Evolutionary conservation across 2,797 vertebrate genomes (phyloP).

Genomic region (Pogonophryne albipinna): DNA sequence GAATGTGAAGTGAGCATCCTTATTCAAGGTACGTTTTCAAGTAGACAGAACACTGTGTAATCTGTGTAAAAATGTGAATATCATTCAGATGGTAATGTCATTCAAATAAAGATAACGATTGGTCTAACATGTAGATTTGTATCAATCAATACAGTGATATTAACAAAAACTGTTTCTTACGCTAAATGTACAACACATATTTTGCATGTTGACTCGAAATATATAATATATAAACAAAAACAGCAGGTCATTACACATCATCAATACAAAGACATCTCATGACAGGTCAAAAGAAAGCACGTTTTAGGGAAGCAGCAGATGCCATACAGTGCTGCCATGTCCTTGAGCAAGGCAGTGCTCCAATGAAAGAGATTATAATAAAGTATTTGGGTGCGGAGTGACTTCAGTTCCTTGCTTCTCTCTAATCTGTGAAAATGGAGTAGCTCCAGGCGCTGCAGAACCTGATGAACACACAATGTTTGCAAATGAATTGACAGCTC

Average conservation of each 20-base stretch:
- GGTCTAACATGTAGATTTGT: neutral
- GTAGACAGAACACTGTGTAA: too few relatives aligned
- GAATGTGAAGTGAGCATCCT: neutral
- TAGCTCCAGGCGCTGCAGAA: slow-evolving; percentile 52
- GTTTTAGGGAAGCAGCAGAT: slow-evolving; percentile 33
- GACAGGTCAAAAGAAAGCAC: slow-evolving; percentile 2
- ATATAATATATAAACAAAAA: neutral
- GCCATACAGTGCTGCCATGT: slow-evolving; percentile 42
- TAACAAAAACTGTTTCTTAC: neutral
- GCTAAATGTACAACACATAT: neutral
- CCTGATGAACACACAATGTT: slow-evolving; percentile 30
- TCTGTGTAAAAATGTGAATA: too few relatives aligned
- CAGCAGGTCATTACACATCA: slow-evolving; percentile 24
- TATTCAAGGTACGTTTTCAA: neutral
- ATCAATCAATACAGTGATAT: neutral
- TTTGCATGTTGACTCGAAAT: neutral
- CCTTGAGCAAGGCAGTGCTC: slow-evolving; percentile 69
- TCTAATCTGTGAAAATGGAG: slow-evolving; percentile 35
- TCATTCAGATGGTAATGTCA: neutral
- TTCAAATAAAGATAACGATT: neutral
- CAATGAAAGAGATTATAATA: slow-evolving; percentile 45
- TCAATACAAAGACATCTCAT: slow-evolving; percentile 12
- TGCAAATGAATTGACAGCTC: slow-evolving; percentile 58
- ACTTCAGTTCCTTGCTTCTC: slow-evolving; percentile 23
- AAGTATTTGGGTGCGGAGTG: slow-evolving; percentile 38